phyloP scores from a whole-genome alignment of 2,113 vertebrate species.

The Murina feae region DNA sequence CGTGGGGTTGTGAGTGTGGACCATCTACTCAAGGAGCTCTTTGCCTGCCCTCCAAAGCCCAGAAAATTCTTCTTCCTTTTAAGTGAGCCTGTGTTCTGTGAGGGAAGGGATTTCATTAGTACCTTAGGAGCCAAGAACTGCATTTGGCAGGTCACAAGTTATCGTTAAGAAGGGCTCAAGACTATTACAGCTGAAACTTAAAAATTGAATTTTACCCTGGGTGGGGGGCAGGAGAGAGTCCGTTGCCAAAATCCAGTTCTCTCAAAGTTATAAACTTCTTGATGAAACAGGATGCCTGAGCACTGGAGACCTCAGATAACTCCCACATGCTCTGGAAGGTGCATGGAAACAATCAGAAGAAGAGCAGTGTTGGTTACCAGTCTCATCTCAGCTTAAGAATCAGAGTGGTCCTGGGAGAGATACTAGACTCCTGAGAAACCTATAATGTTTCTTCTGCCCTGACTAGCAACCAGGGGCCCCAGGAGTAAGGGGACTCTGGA shows the following conservation, averaged over 20 bases:
- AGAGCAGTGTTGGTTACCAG: background rate
- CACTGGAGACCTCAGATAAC: background rate
- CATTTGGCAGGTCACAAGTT: background rate
- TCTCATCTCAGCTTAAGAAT: background rate
- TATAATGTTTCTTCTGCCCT: too few species aligned
- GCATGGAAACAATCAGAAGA: background rate
- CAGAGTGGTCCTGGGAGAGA: background rate
- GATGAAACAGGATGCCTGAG: background rate
- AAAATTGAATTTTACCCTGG: constrained; percentile 7
- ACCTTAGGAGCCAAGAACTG: background rate
- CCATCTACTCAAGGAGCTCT: background rate
- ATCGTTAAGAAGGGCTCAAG: constrained; percentile 1
- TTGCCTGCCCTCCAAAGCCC: background rate
- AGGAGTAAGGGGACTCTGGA: accelerated
- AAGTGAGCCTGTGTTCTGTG: background rate
- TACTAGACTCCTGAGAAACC: background rate
- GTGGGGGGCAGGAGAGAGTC: background rate
- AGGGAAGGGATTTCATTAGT: background rate
- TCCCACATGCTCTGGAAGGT: background rate
- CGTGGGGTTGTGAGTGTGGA: too few species aligned
- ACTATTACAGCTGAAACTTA: constrained; percentile 38
- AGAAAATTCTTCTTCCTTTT: background rate
- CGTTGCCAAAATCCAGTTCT: background rate
- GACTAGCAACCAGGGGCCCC: background rate
- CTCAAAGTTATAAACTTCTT: constrained; percentile 10